Percentiles rank a stretch among this genome's conserved stretches.
Evolutionary conservation across 2,888 invertebrate species (phyloP).

Genomic region (Pristionchus japonicus): DNA sequence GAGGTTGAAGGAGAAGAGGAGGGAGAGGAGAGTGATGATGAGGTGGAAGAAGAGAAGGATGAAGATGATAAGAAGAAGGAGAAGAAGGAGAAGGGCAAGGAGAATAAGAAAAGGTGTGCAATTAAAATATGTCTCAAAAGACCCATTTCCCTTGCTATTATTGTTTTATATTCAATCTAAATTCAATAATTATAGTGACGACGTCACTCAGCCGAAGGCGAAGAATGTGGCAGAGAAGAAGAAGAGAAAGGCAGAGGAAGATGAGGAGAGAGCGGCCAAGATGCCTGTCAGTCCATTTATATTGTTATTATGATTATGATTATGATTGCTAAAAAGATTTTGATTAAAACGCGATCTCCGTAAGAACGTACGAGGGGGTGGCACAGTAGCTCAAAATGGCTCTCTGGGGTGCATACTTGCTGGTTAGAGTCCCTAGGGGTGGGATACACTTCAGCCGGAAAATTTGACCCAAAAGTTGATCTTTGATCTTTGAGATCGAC

Average conservation of each 20-base stretch:
- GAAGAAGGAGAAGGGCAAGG: too few species aligned
- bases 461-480: too few species aligned
- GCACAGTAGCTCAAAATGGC: too few species aligned
- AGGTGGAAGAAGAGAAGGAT: constrained; percentile 49
- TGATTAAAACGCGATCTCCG: too few species aligned
- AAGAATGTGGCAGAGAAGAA: constrained; percentile 31
- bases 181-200: background rate
- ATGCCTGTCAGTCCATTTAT: constrained; percentile 40
- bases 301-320: too few species aligned
- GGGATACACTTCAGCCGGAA: too few species aligned
- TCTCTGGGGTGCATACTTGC: too few species aligned
- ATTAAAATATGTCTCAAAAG: background rate
- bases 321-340: too few species aligned
- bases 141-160: background rate
- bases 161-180: background rate
- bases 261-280: constrained; percentile 20
- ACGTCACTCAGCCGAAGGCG: constrained; percentile 29
- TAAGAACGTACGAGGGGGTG: too few species aligned
- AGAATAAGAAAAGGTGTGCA: background rate
- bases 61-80: constrained; percentile 50
- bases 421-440: too few species aligned
- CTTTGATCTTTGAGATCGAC: too few species aligned
- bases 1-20: background rate
- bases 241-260: constrained; percentile 46
- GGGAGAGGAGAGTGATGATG: constrained; percentile 37